Base-by-base conservation (phyloP, 2,888 invertebrate species). In the Apotomis betuletana region DNA sequence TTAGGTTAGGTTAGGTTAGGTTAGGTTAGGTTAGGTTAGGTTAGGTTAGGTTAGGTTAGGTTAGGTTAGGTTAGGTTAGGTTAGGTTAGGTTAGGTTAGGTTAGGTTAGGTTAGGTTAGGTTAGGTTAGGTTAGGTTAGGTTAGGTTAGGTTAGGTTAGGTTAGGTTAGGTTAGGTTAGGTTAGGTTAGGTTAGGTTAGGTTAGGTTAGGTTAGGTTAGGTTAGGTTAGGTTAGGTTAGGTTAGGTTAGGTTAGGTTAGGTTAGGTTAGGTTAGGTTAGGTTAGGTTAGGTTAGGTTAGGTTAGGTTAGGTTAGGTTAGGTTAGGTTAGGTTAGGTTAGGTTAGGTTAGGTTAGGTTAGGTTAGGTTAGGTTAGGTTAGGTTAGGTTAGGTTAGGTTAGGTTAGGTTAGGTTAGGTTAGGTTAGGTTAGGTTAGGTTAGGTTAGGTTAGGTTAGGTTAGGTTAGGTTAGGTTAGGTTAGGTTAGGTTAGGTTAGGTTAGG, bases 201-300 rank as follows among this genome's bases (percentile, higher is more conserved):
- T 63, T 63, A 51, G 63, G 63, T 63, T 63, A 63, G 63, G 63
- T 63, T 63, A 75, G 77, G 75, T 73, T 73, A 73, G 73, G 73
- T 73, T 73, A 73, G 73, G 73, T 75, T 77, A 74, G 75, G 77
- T 75, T 74, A 76, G 73, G 75, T 74, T 76, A 75, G 75, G 77
- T 76, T 77, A 75, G 75, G 76, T 15, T 15, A 15, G 15, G 15
- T 15, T 15, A 15, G 15, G 15, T 15, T 15, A 15, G 15, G 15
- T 15, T 15, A 15, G 15, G 67, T 67, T 67, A 67, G 67, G 67
- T 67, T 67, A 67, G 67, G 67, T 67, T 67, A 67, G 67, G 67
- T 67, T 67, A 67, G 67, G 67, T 67, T 67, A 67, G 67, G 67
- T 67, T 67, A 67, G 67, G 67, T 67, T 67, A 67, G 67, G 67